Base-by-base conservation (phyloP, 2,888 invertebrate species). In the Rhodophaea formosa region DNA sequence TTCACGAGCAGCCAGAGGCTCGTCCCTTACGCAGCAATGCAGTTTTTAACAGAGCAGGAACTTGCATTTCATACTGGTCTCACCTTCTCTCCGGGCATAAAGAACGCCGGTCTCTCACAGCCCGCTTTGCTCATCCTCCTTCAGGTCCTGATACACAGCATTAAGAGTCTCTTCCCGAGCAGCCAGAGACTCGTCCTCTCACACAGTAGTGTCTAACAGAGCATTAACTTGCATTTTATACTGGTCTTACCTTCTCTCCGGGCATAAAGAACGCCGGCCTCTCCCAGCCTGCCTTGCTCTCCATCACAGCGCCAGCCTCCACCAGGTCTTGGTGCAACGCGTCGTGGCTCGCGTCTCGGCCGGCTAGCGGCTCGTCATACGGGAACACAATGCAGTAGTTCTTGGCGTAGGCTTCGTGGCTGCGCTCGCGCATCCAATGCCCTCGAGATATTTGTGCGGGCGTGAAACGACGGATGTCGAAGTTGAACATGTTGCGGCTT, bases 361-460 rank as follows among this genome's bases (percentile, higher is more conserved):
- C 96, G 0, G 96, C 96, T 53, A 97, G 80, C 0, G 95, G 95
- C 77, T 97, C 96, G 77, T 97, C 97, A 70, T 96, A 93, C 0
- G 96, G 95, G 78, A 96, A 98, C 8, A 96, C 95, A 0, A 89
- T 71, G 62, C 71, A 93, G 77, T 98, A 98, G 84, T 97, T 97
- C 68, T 94, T 95, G 0, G 94, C 96, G 75, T 98, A 98, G n/a
- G 96, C 94, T 80, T 98, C 98, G 77, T 98, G 97, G 59, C 96
- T 95, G 66, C 96, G 93, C 79, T 97, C 96, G 30, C 93, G 93
- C 35, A 95, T 92, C 97, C 97, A 98, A 46, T 94, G 91, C 5
- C 90, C 86, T 66, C 96, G 94, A 0, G 92, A 92, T 65, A 94
- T 92, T 77, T 97, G 95, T 0, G 93, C 93, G 0, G 94, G 93